Evolutionary conservation across 2,888 invertebrate genomes (phyloP), one percentile per base, ranked within the genome.

Genomic region (Acrocyrtus sp.): DNA sequence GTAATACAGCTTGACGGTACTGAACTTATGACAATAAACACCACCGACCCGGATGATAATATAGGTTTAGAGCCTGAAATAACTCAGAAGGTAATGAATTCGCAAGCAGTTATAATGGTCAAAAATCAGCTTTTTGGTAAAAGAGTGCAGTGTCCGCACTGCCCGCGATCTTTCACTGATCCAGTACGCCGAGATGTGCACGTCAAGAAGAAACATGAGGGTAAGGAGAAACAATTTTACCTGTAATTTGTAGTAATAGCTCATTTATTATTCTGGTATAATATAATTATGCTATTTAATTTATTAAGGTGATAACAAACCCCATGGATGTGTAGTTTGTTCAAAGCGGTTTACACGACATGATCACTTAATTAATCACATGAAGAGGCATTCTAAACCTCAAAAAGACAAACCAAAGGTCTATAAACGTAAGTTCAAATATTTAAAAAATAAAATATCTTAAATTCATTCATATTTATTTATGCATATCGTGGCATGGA

Each of bases 171-270:
- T 5, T 75, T 75, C 19, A 62, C 72, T 3, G 68, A 72, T 45
- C 53, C 67, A 12, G 34, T 29, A 17, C 53, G 72, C 10, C 39
- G 62, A 27, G 65, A 75, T 34, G 43, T 72, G 22, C 77, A 77
- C 41, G 60, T 72, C 2, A 74, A 75, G 50, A 74, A 73, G 27
- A 47, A 57, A 19, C 77, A 77, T 39, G 61, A 69, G 73, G 75
- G 77, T 77, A 74, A n/a, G n/a, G n/a, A n/a, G n/a, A n/a, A n/a
- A n/a, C n/a, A n/a, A n/a, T n/a, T 43, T 6, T 26, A n/a, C n/a
- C n/a, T 17, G 3, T 43, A 43, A 43, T 3, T n/a, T n/a, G n/a
- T n/a, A n/a, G n/a, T 8, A 53, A 12, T 53, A 27, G 27, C 3
- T 27, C 15, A n/a, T 27, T n/a, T 51, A 8, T 22, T 22, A 39